These are phyloP conservation scores for Agapornis roseicollis DNA, from an alignment of 2,113 vertebrate species.

Conservation along the genomic window DNA sequence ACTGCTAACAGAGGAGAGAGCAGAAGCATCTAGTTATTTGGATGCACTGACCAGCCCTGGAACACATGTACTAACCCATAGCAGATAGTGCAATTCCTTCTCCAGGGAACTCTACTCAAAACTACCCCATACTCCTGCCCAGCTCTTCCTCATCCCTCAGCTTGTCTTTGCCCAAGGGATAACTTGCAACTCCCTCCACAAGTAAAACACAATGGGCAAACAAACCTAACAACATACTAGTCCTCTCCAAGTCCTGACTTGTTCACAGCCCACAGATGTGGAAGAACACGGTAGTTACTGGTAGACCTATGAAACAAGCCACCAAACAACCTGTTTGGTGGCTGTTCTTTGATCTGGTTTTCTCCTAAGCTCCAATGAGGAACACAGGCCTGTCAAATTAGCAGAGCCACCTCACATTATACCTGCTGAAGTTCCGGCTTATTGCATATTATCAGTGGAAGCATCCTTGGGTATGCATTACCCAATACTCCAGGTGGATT, in stretches of 20 bases:
- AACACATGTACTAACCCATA: neutral
- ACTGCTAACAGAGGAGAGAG: neutral
- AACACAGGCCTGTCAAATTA: neutral
- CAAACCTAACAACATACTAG: rapidly evolving
- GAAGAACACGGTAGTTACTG: neutral
- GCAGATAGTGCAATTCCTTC: neutral
- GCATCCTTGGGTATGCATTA: neutral
- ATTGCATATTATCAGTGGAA: rapidly evolving
- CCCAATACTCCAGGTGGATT: rapidly evolving
- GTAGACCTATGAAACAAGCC: neutral
- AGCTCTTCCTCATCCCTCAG: neutral
- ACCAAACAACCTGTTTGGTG: neutral
- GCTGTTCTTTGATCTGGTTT: neutral
- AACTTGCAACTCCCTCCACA: neutral
- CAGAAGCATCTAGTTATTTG: neutral
- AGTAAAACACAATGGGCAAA: rapidly evolving
- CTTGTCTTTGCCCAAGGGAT: neutral
- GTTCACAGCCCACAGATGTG: too few relatives aligned
- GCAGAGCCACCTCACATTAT: rapidly evolving
- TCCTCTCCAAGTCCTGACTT: neutral
- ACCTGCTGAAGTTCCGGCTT: too few relatives aligned
- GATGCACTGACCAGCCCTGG: neutral
- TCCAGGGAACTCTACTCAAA: neutral
- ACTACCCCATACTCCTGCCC: neutral
- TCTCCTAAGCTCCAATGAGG: neutral